phyloP scores from a whole-genome alignment of 2,888 invertebrate species.

The Pollenia labialis region DNA sequence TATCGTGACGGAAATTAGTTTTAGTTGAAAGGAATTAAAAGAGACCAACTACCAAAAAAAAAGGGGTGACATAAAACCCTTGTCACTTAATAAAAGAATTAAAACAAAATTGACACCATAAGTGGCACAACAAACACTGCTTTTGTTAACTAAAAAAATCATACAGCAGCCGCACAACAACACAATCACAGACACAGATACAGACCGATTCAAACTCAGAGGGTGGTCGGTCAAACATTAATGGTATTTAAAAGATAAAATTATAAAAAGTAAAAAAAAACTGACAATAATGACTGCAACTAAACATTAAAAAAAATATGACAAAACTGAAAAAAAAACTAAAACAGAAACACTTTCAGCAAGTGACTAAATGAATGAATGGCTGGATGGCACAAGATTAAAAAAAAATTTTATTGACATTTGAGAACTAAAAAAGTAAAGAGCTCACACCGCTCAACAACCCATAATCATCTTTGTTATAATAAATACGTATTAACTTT shows the following conservation, averaged over 20 bases:
- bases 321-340: neutral
- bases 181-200: neutral
- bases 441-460: neutral
- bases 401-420: constrained; percentile 76
- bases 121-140: constrained; percentile 41
- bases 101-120: constrained; percentile 64
- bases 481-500: constrained; percentile 49
- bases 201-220: constrained; percentile 28
- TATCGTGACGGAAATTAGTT: constrained; percentile 68
- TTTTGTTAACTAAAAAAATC: constrained; percentile 18
- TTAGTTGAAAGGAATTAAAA: constrained; percentile 13
- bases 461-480: constrained; percentile 23
- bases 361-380: constrained; percentile 44
- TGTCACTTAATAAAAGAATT: constrained; percentile 69
- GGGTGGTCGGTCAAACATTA: constrained; percentile 73
- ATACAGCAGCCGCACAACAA: constrained; percentile 15
- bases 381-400: constrained; percentile 75
- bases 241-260: constrained; percentile 70
- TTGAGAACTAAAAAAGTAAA: constrained; percentile 5
- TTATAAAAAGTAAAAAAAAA: constrained; percentile 42
- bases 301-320: constrained; percentile 54
- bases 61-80: constrained; percentile 69
- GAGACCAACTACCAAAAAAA: constrained; percentile 29
- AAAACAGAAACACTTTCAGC: constrained; percentile 3
- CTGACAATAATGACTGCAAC: constrained; percentile 63